Conservation (phyloP, 2,113 vertebrate species). For the Coptodon rendalli region DNA sequence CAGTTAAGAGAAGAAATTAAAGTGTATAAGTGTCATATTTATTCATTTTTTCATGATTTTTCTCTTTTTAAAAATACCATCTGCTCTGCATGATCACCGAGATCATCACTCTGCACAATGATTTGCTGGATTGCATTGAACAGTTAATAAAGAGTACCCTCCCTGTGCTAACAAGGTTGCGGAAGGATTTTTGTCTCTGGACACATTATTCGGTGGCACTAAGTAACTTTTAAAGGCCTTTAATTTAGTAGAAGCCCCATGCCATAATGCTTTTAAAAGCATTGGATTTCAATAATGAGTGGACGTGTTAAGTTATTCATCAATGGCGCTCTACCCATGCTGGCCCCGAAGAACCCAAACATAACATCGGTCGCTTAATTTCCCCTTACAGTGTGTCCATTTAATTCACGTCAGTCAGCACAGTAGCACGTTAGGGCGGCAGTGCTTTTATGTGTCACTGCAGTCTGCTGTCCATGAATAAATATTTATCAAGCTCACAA, state of each 20-base stretch:
- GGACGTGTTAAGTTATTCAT: conserved; percentile 55
- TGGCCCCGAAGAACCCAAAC: conserved; percentile 3
- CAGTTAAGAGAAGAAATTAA: neutral
- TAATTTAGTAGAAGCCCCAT: conserved; percentile 4
- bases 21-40: neutral
- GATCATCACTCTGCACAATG: neutral
- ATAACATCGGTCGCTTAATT: conserved; percentile 20
- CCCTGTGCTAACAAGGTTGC: conserved; percentile 22
- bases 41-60: neutral
- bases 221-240: conserved; percentile 26
- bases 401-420: conserved; percentile 42
- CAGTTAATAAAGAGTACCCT: conserved; percentile 27
- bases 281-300: conserved; percentile 44
- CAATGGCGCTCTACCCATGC: conserved; percentile 13
- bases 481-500: conserved; percentile 42
- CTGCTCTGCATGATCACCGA: neutral
- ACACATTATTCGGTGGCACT: conserved; percentile 31
- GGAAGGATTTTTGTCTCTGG: conserved; percentile 31
- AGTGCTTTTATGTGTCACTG: neutral
- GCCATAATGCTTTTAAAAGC: conserved; percentile 22
- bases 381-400: conserved; percentile 7
- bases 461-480: conserved; percentile 10
- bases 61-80: neutral
- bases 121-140: conserved; percentile 29
- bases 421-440: neutral